phyloP scores from a whole-genome alignment of 2,888 invertebrate genomes.

The Lacanobia wlatinum region DNA sequence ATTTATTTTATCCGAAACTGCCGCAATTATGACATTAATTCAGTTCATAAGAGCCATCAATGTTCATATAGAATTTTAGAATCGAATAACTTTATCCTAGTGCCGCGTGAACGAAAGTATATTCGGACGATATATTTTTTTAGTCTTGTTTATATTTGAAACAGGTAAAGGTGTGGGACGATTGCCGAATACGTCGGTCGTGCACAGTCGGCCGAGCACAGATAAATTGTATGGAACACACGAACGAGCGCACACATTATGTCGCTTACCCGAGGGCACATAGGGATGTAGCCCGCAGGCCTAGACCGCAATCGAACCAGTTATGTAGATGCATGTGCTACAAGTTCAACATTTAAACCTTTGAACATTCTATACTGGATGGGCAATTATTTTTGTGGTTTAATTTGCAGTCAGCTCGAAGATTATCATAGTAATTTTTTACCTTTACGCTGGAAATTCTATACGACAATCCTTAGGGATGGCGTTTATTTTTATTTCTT shows the following conservation, averaged over 20 bases:
- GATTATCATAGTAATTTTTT: constrained; percentile 79
- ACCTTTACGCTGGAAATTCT: constrained; percentile 65
- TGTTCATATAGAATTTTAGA: constrained; percentile 85
- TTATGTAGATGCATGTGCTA: constrained; percentile 77
- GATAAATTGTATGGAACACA: constrained; percentile 79
- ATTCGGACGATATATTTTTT: constrained; percentile 75
- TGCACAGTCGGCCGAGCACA: constrained; percentile 76
- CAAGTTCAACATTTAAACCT: constrained; percentile 69
- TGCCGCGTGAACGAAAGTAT: constrained; percentile 81
- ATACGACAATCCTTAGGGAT: constrained; percentile 66
- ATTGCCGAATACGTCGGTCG: constrained; percentile 77
- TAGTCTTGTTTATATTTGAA: constrained; percentile 74
- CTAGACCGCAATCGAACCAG: constrained; percentile 75
- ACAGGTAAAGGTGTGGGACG: constrained; percentile 84
- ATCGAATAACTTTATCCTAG: constrained; percentile 85
- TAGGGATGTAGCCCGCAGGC: constrained; percentile 31
- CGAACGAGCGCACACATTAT: constrained; percentile 58
- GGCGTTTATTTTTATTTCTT: constrained; percentile 71
- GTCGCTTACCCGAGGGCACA: constrained; percentile 48
- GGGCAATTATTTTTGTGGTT: constrained; percentile 86
- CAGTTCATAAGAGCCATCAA: constrained; percentile 86
- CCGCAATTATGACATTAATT: constrained; percentile 90
- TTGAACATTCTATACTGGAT: constrained; percentile 77
- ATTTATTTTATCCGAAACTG: constrained; percentile 89
- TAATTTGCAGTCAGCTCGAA: constrained; percentile 80